Evolutionary conservation across 2,113 vertebrate species (phyloP).

Genomic region (Papio anubis): DNA sequence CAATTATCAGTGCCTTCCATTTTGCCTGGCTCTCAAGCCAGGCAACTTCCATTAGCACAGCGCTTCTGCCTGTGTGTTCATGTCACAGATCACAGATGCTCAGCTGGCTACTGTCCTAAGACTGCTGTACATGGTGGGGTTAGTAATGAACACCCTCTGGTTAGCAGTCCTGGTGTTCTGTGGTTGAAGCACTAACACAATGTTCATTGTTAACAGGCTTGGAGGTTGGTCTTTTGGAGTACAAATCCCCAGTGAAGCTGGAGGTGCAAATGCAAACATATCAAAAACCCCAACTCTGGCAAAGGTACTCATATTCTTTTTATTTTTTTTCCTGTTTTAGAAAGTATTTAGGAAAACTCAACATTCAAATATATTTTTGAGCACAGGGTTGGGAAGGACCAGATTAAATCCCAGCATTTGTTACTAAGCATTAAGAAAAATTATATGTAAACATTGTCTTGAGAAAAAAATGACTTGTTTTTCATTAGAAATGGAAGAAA

Average conservation of each 20-base stretch:
- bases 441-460: neutral
- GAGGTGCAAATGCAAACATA: slow-evolving; percentile 12
- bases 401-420: neutral
- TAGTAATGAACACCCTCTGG: fast-evolving
- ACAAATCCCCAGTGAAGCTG: neutral
- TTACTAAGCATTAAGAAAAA: neutral
- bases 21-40: fast-evolving
- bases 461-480: neutral
- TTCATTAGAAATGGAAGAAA: neutral
- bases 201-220: slow-evolving; percentile 72
- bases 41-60: fast-evolving
- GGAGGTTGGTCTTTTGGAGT: slow-evolving; percentile 86
- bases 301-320: slow-evolving; percentile 77
- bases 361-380: neutral
- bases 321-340: neutral
- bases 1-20: fast-evolving
- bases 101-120: neutral
- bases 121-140: fast-evolving
- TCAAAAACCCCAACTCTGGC: slow-evolving; percentile 60
- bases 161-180: neutral
- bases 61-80: fast-evolving
- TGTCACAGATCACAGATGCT: fast-evolving
- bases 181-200: neutral
- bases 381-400: neutral
- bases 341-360: neutral